Evolutionary conservation across 2,113 vertebrate species (phyloP).

Genomic region (Lepisosteus oculatus): DNA sequence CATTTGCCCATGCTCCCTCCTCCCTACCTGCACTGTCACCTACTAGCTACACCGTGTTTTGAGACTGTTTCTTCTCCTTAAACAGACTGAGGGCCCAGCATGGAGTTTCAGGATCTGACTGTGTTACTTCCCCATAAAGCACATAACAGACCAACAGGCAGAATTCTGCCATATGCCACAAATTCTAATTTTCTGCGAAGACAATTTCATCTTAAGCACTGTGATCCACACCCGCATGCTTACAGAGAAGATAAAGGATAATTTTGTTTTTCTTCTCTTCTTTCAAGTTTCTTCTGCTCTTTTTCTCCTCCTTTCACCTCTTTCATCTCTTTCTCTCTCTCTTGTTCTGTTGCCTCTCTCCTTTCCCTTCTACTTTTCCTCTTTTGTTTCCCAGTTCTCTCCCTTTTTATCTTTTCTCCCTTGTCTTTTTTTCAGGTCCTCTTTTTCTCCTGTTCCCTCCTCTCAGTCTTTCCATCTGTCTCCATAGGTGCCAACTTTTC

Average conservation of each 20-base stretch:
- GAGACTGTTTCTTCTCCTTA: slow-evolving; percentile 10
- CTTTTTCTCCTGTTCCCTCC: too few species aligned
- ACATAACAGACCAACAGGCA: neutral
- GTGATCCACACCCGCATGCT: neutral
- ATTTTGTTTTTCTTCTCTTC: neutral
- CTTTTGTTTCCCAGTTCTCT: too few species aligned
- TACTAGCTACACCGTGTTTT: neutral
- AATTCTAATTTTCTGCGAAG: too few species aligned
- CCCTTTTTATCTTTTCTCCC: too few species aligned
- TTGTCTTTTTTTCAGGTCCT: too few species aligned
- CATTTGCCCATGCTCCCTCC: neutral
- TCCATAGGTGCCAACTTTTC: too few species aligned
- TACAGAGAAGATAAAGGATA: neutral
- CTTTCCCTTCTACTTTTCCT: too few species aligned
- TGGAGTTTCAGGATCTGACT: slow-evolving; percentile 15
- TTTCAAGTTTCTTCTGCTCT: neutral
- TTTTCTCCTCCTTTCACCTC: slow-evolving; percentile 24
- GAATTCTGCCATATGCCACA: too few species aligned
- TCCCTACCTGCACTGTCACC: neutral
- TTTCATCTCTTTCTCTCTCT: neutral
- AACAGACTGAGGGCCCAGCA: too few species aligned
- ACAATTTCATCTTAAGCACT: too few species aligned
- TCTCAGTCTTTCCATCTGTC: too few species aligned
- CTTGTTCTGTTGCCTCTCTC: slow-evolving; percentile 8
- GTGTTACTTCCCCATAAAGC: neutral